Conservation (phyloP, 2,113 vertebrate genomes). For the Saguinus midas region DNA sequence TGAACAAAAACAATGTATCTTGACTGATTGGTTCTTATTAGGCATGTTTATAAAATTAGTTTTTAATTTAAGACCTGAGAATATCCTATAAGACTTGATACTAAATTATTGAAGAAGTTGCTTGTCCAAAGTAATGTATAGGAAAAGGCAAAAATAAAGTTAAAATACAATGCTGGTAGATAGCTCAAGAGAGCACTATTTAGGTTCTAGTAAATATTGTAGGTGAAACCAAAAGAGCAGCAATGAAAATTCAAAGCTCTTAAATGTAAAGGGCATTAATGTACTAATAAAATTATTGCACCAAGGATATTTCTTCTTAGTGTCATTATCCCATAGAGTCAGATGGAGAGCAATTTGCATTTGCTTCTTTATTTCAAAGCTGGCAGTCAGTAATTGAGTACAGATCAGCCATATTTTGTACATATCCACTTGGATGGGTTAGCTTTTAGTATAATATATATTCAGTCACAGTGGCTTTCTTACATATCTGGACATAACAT, state of each 20-base stretch:
- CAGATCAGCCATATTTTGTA: neutral
- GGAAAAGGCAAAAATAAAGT: neutral
- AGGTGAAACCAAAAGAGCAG: neutral
- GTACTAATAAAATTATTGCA: neutral
- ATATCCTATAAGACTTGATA: neutral
- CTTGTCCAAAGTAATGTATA: neutral
- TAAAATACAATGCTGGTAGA: neutral
- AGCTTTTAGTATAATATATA: neutral
- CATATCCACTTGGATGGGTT: no score
- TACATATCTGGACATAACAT: neutral
- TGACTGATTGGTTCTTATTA: neutral
- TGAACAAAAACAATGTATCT: neutral
- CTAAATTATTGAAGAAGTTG: neutral
- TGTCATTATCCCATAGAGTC: neutral
- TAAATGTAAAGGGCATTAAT: neutral
- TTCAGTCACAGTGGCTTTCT: neutral
- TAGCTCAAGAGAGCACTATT: neutral
- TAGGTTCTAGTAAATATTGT: neutral
- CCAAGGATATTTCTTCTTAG: neutral
- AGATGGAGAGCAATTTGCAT: neutral
- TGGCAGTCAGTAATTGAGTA: neutral
- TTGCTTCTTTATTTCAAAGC: neutral
- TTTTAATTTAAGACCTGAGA: slow-evolving; percentile 9
- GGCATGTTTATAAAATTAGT: neutral
- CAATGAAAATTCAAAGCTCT: neutral